Conservation (phyloP, 2,888 invertebrate genomes). For the Camponotus fellah region DNA sequence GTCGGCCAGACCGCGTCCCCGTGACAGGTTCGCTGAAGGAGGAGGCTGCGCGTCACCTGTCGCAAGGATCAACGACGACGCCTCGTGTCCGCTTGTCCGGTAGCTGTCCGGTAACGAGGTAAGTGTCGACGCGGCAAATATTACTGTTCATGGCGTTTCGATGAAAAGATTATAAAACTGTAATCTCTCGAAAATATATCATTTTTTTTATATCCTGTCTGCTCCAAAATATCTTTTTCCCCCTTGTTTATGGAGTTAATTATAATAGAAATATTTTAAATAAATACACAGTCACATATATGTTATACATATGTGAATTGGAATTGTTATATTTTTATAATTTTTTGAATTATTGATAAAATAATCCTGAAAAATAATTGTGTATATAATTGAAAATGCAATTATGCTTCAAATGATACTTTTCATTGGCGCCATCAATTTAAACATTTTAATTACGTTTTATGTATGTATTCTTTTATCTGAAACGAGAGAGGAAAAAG, state of each 20-base stretch:
- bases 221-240: background rate
- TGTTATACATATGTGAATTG: background rate
- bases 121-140: conserved; percentile 20
- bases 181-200: background rate
- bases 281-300: background rate
- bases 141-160: too few species aligned
- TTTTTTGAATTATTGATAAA: background rate
- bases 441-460: background rate
- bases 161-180: background rate
- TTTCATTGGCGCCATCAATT: background rate
- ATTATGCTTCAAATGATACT: background rate
- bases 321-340: too few species aligned
- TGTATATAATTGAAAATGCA: background rate
- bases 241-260: background rate
- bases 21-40: conserved; percentile 7
- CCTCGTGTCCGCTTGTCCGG: conserved; percentile 17
- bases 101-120: conserved; percentile 1
- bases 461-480: too few species aligned
- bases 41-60: background rate
- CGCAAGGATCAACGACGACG: conserved; percentile 15
- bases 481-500: background rate
- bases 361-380: background rate
- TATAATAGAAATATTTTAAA: background rate
- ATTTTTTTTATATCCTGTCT: background rate
- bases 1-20: conserved; percentile 25